Base-by-base conservation (phyloP, 2,113 vertebrate species). In the Myiozetetes cayanensis region DNA sequence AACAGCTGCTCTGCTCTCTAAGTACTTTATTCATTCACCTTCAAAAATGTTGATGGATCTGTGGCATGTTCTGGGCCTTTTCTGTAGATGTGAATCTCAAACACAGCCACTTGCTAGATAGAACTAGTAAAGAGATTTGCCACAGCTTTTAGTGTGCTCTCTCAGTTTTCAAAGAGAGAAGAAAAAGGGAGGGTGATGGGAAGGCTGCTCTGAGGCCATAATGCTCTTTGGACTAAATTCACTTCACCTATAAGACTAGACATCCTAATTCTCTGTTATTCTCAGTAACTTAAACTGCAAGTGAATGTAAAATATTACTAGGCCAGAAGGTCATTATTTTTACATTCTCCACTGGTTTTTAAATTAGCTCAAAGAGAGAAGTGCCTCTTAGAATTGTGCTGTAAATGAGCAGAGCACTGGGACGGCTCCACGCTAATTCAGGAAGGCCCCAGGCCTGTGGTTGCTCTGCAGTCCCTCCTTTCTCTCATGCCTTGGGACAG, bases 21-120 rank as follows among this genome's bases (percentile, higher is more conserved):
- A 95, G 62, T 82, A 52, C 88, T 94, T 82, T 71, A 80, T 80
- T 96, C 65, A 82, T 96, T 91, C 96, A 83, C 92, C 93, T 94
- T 86, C 7, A 2, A 81, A 94, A 89, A 92, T 84, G 75, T 83
- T 95, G 93, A 81, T 85, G 94, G 66, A 91, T 80, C 87, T 88
- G 70, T 89, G 68, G 43, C 15, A 3, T 63, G 55, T 85, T 62
- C n/a, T 46, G 5, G 23, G 59, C 75, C 68, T 85, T 92, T 91
- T 80, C 58, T 79, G 28, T 78, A 85, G 65, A 90, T 86, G 23
- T 41, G 73, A 68, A 92, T 96, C 92, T 96, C 86, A 90, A 90
- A 79, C 35, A 39, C 37, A 52, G 53, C 41, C 71, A 78, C 87
- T 86, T 84, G 31, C 56, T 84, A n/a, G 47, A 71, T 8, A 78